A percentile compares a stretch with the other conserved stretches of the same genome.
Conservation (phyloP, 2,888 invertebrate species). For the Meghimatium bilineatum region DNA sequence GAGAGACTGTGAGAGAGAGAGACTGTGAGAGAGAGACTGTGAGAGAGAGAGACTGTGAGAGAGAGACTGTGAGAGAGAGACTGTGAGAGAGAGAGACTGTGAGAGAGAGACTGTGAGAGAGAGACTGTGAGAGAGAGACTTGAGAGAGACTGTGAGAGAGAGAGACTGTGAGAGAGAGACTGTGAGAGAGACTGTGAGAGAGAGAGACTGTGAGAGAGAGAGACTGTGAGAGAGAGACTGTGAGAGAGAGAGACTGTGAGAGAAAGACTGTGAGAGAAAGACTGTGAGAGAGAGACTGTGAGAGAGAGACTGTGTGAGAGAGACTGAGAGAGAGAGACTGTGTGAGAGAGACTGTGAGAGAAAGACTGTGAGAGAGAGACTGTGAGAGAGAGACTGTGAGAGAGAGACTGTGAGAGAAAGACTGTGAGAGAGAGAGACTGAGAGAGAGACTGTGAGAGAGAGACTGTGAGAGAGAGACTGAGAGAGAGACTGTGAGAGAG, state of each 20-base stretch:
- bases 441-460: background rate
- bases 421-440: background rate
- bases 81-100: background rate
- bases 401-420: background rate
- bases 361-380: background rate
- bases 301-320: background rate
- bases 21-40: background rate
- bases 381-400: background rate
- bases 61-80: background rate
- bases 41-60: constrained; percentile 24
- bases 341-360: background rate
- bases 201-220: background rate
- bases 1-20: background rate
- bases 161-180: background rate
- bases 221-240: background rate
- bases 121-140: background rate
- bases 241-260: background rate
- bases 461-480: background rate
- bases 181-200: background rate
- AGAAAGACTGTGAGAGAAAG: background rate
- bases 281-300: background rate
- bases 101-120: background rate
- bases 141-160: constrained; percentile 4
- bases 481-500: background rate
- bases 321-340: background rate